phyloP scores from a whole-genome alignment of 1,140 invertebrate species.

The Cydia strobilella region DNA sequence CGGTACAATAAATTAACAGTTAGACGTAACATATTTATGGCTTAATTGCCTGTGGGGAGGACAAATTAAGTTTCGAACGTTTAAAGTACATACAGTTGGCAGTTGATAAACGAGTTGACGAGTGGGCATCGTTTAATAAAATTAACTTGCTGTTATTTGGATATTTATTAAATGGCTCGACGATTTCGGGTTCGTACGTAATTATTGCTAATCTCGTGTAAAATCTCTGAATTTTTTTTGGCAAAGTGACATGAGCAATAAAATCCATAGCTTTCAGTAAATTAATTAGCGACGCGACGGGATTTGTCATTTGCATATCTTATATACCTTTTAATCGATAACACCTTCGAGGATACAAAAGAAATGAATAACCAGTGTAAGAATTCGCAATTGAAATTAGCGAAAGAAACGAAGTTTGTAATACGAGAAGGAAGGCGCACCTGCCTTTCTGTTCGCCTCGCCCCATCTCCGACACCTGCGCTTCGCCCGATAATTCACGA shows the following conservation, averaged over 20 bases:
- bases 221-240: not conserved
- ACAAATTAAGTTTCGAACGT: slow-evolving; percentile 21
- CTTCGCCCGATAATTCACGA: slow-evolving; percentile 28
- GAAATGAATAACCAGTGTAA: not conserved
- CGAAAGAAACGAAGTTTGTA: slow-evolving; percentile 28
- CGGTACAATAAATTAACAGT: slow-evolving; percentile 18
- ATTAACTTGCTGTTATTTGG: slow-evolving; percentile 19
- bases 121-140: not conserved
- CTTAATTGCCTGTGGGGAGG: slow-evolving; percentile 7
- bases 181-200: not conserved
- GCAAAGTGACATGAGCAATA: not conserved
- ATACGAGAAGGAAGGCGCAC: slow-evolving; percentile 32
- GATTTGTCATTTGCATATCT: not conserved
- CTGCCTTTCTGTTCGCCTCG: slow-evolving; percentile 43
- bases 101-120: slow-evolving; percentile 21
- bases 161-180: slow-evolving; percentile 3
- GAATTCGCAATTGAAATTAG: slow-evolving; percentile 11
- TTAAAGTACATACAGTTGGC: too few species aligned
- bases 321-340: not conserved
- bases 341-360: not conserved
- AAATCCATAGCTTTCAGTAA: slow-evolving; percentile 2
- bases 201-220: not conserved
- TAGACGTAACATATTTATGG: slow-evolving; percentile 10
- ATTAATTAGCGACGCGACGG: not conserved
- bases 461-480: slow-evolving; percentile 39